Base-by-base conservation (phyloP, 2,888 invertebrate species). In the Calliopum simillimum region DNA sequence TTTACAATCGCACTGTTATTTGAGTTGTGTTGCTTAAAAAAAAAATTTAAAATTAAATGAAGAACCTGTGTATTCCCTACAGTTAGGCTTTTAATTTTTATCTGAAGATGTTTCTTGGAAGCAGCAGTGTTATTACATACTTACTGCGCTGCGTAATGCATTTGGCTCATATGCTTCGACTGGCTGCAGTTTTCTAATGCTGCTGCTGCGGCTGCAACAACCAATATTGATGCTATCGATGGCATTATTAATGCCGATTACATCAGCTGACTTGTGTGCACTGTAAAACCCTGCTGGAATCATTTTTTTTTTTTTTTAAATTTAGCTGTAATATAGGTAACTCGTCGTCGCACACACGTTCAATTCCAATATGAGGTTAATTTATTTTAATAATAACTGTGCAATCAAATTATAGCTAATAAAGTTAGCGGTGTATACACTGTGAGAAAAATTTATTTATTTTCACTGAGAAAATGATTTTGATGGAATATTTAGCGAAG, bases 361-460 rank as follows among this genome's bases (percentile, higher is more conserved):
- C 66, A 66, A 66, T 66, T 55, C 47, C 33, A 66, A 56, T 58
- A 47, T 66, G 56, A 58, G 47, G 66, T 66, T 58, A 66, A 66
- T 66, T 66, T 66, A 66, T 66, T 66, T 66, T 66, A 58, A 66
- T 66, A 66, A 66, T 46, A 56, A 58, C 66, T 58, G 56, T 46
- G 58, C 56, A 64, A 64, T 64, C 64, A 53, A 53, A 47, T 63
- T 33, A 19, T 64, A 19, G 25, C 33, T 47, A 21, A 19, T 19
- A 64, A 33, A 41, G 23, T 41, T 64, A 33, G 41, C 16, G 21
- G 41, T 43, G 41, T 43, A 43, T 43, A 33, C 51, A 58, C 14
- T 62, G 25, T 25, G 47, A 62, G 21, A 46, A 58, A 58, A 58
- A 58, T 55, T 44, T 13, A 3, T 12, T 19, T 13, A 43, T 19